Evolutionary conservation across 2,888 invertebrate genomes (phyloP).

Genomic region (Theretra japonica): DNA sequence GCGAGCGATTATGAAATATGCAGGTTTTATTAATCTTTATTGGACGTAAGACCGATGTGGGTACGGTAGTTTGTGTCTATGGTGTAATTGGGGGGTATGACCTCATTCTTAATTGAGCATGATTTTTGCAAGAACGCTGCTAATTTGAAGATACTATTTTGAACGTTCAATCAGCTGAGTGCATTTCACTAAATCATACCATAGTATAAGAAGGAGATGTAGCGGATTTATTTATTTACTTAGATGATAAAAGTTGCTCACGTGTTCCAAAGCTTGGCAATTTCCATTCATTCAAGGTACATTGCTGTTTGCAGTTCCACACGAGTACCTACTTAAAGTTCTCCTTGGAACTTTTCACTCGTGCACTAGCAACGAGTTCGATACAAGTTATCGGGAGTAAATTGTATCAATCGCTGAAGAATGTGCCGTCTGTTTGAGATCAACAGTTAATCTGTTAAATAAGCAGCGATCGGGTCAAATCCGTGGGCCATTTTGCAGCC

Average conservation of each 20-base stretch:
- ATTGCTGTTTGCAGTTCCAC: neutral
- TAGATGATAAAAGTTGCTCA: neutral
- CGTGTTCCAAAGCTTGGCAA: neutral
- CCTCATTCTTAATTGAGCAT: slow-evolving; percentile 10
- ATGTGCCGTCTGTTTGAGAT: neutral
- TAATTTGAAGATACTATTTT: neutral
- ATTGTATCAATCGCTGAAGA: neutral
- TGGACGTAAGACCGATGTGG: neutral
- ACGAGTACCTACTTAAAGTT: neutral
- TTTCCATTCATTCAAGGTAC: neutral
- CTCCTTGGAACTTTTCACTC: neutral
- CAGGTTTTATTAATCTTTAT: slow-evolving; percentile 26
- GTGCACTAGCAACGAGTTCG: neutral
- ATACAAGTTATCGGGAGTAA: neutral
- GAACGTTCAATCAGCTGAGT: neutral
- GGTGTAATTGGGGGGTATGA: slow-evolving; percentile 9
- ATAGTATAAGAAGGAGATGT: neutral
- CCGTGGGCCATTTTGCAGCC: neutral
- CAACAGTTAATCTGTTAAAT: slow-evolving; percentile 5
- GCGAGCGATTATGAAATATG: slow-evolving; percentile 20
- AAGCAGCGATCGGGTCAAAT: neutral
- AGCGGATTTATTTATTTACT: too few species aligned
- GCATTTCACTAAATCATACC: neutral
- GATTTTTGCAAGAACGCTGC: slow-evolving; percentile 8
- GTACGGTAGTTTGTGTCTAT: neutral